phyloP scores from a whole-genome alignment of 1,140 invertebrate genomes.

The Choristoneura fumiferana region DNA sequence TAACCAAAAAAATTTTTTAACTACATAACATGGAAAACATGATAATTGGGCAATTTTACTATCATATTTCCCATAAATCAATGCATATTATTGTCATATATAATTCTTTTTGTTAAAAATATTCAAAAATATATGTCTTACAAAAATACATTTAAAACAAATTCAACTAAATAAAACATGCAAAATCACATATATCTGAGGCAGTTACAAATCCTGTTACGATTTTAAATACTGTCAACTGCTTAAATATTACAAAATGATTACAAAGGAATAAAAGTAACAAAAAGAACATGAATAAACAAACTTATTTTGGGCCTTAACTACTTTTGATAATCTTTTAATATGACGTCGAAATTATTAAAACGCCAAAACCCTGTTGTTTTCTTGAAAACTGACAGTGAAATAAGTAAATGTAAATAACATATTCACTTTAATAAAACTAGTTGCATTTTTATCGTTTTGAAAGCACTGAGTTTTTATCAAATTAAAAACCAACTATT shows the following conservation, averaged over 20 bases:
- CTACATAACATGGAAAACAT: slow-evolving; percentile 15
- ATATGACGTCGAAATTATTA: too few relatives aligned
- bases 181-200: slow-evolving; percentile 2
- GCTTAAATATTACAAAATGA: neutral
- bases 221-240: slow-evolving; percentile 13
- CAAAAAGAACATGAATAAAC: neutral
- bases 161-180: neutral
- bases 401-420: too few relatives aligned
- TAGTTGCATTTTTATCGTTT: neutral
- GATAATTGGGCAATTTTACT: slow-evolving; percentile 16
- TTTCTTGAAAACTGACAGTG: too few relatives aligned
- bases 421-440: too few relatives aligned
- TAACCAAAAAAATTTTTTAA: slow-evolving; percentile 13
- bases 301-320: too few relatives aligned
- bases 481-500: neutral
- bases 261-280: neutral
- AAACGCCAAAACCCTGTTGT: too few relatives aligned
- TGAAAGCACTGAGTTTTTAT: neutral
- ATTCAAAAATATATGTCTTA: neutral
- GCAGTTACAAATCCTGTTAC: slow-evolving; percentile 11
- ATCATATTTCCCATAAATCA: slow-evolving; percentile 11
- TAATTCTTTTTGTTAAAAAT: neutral
- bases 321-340: too few relatives aligned
- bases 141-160: slow-evolving; percentile 14
- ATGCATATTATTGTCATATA: neutral